Base-by-base conservation (phyloP, 1,140 invertebrate species). In the Coboldia fuscipes region DNA sequence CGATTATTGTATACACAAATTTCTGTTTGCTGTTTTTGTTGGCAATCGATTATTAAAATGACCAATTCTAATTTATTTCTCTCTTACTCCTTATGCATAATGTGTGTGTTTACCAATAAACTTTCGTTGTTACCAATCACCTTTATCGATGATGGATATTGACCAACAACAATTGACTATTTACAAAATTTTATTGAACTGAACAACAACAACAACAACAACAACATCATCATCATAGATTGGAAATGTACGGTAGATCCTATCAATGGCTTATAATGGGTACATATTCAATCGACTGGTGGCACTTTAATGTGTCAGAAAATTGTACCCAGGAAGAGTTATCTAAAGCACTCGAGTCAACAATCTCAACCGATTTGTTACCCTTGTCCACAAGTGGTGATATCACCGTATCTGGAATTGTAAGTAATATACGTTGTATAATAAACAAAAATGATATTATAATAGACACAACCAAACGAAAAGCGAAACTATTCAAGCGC, bases 251-350 rank as follows among this genome's bases (percentile, higher is more conserved):
- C 46, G 90, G 90, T 0, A 60, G 80, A 3, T 80, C 86, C 39
- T 96, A 96, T 61, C 88, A 96, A 46, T 98, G 94, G 94, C 71
- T 97, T 1, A 80, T 98, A 7, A 78, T 89, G 57, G 89, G 86
- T 1, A 88, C 78, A 20, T 86, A 81, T 50, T 70, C 66, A 36
- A 65, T 70, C 19, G 63, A 75, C 17, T 76, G 79, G 67, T 94
- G 88, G 89, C 60, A 62, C 34, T 50, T 61, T 2, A 66, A 63
- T 13, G 39, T 46, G 33, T 54, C 57, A 18, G 56, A 57, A 5
- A 65, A 65, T 6, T 97, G 92, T 51, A 72, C 74, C 0, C 59
- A 68, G 2, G 60, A 70, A 3, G 73, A 96, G 45, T 59, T 97
- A 1, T 60, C 72, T 28, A 60, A 71, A 2, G 85, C 89, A 0